Evolutionary conservation across 30 jellyfish, hydroid and myxozoan genomes (phyloP), one percentile per base, ranked within the genome.

Genomic region (Cassiopea andromeda): DNA sequence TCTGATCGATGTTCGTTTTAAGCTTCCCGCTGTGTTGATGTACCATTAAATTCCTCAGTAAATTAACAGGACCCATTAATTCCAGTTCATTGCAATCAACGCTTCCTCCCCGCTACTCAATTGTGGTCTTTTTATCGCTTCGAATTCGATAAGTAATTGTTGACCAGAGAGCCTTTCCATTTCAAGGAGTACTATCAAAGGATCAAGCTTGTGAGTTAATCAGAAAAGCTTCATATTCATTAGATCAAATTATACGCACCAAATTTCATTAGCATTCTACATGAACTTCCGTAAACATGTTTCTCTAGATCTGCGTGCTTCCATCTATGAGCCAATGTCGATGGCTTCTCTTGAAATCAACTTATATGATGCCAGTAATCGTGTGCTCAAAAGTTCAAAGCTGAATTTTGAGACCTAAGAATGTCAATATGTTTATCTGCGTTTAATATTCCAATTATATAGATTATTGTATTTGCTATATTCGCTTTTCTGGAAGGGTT

Each of bases 271-370:
- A 83, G 82, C 66, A 83, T 83, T 83, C 84, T 43, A 15, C 45
- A 15, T 13, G 44, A 80, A 70, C 91, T 83, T 83, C 91, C 91
- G 91, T 83, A 83, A 83, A 83, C 91, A 83, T 71, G 84, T 69
- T 70, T 83, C 84, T 46, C 54, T 77, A 69, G 49, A 83, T 69
- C 85, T 2, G 16, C 69, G 38, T 48, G 86, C 64, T 54, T 54
- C 64, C 64, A 6, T 54, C 10, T 54, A 54, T 54, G 64, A 54
- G 12, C 64, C 64, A 54, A 54, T 3, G 64, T 6, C 64, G 12
- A 54, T 54, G 64, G 64, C 12, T 10, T 54, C 64, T 6, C 10
- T 54, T 54, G 7, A 54, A 54, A 27, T 27, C 38, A 27, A 27
- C 38, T 27, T 27, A 27, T 27, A 27, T 27, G 38, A 27, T 27